Evolutionary conservation across 2,888 invertebrate species (phyloP), one percentile per base, ranked within the genome.

Genomic region (Pandemis heparana): DNA sequence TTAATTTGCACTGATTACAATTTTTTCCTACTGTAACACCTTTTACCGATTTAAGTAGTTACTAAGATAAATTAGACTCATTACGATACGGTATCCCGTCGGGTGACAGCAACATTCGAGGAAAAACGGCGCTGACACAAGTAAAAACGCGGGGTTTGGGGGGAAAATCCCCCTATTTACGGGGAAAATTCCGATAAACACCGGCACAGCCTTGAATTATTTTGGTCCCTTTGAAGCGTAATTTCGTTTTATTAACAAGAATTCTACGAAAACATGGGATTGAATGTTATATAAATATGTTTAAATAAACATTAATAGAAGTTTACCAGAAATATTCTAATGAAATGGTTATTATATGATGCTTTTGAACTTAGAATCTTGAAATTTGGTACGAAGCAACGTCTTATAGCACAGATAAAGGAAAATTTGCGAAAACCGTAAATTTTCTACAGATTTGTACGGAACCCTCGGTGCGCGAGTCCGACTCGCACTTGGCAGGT

Each of bases 11-110:
- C 23, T 32, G 4, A 32, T 32, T 32, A 32, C 4, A 1, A 32
- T 32, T 4, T 32, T 32, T 32, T 32, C 23, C 23, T 12, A 12
- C 46, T 46, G 46, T 46, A 14, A 1, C 10, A 46, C 46, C 5
- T 46, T 51, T 69, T n/a, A 10, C n/a, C 43, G 12, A 61, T 14
- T n/a, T 10, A 32, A 32, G 23, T 32, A 32, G 3, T 32, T 32
- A 2, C 41, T n/a, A 46, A 73, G 18, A 48, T 48, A 63, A 73
- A 68, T 73, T 46, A 62, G 61, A 56, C 68, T 69, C 23, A 73
- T 64, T 64, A 64, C 64, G 46, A 41, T 14, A 43, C 18, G 18
- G 53, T 23, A 73, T 56, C 43, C 16, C 56, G 48, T 32, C 32
- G 48, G 48, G 16, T 69, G 60, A 60, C 64, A 60, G 41, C n/a